Base-by-base conservation (phyloP, 64 coral and sea anemone genomes). In the Montipora efflorescens region DNA sequence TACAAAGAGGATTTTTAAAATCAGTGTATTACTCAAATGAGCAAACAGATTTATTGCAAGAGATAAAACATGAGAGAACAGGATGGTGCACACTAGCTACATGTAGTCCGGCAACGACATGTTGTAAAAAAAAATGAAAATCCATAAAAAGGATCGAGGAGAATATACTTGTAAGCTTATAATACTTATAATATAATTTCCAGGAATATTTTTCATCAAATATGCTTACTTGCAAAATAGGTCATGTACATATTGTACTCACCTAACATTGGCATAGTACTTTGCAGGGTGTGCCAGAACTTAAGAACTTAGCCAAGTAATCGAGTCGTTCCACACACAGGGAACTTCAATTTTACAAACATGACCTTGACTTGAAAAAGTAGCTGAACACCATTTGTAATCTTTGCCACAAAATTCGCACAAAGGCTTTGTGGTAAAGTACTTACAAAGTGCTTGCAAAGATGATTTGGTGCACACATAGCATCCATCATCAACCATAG, bases 401-500 rank as follows among this genome's bases (percentile, higher is more conserved):
- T 77, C 75, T 44, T 77, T 46, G 45, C 75, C 75, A 46, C 75
- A 77, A 77, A 77, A 77, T 77, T 77, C 75, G 36, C 75, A 77
- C 75, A 77, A 77, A 12, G 75, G 75, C 3, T 77, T 77, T 47
- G 75, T 77, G 23, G 43, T 77, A 46, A 77, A 77, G 75, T 77
- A 77, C 53, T 57, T 57, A 11, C 53, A 57, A 57, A 57, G 53
- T 57, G 53, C 53, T 57, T 57, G 53, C 53, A 57, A 57, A 57
- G 53, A 57, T 57, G 53, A 57, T 57, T 11, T 57, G 0, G 75
- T 77, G 36, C 75, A 77, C 75, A 77, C 75, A 77, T 77, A 77
- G 75, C 75, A 77, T 77, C 75, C 75, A 77, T 77, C 75, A 77
- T 77, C 75, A n/a, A 77, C 75, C 45, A 23, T 77, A 77, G 75